phyloP scores from a whole-genome alignment of 2,113 vertebrate genomes.

The Elanus axillaris region DNA sequence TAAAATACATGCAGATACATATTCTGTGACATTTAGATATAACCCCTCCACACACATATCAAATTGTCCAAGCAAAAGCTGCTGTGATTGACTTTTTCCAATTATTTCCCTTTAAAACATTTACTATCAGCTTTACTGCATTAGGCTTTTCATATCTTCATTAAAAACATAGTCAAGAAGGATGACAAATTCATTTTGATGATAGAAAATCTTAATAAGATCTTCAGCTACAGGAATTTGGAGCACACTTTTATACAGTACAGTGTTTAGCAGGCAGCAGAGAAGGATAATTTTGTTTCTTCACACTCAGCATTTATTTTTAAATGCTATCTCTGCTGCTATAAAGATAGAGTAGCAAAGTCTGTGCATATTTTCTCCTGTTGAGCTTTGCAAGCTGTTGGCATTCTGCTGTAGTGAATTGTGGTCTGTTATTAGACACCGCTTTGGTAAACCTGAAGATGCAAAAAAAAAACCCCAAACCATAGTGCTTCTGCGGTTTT shows the following conservation, averaged over 20 bases:
- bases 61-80: background rate
- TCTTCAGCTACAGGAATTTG: background rate
- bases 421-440: background rate
- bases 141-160: background rate
- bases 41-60: background rate
- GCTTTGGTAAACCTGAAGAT: background rate
- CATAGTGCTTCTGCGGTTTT: background rate
- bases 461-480: background rate
- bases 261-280: background rate
- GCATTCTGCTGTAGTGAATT: background rate
- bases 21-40: background rate
- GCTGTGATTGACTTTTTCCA: background rate
- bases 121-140: background rate
- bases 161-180: background rate
- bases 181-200: background rate
- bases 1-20: background rate
- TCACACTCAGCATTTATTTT: background rate
- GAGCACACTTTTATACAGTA: background rate
- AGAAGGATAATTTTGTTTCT: background rate
- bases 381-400: background rate
- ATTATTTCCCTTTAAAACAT: background rate
- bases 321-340: background rate
- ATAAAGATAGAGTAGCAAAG: background rate
- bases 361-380: background rate
- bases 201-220: background rate